These are phyloP conservation scores for Zootoca vivipara DNA, from an alignment of 2,113 vertebrate genomes.

Conservation along the genomic window DNA sequence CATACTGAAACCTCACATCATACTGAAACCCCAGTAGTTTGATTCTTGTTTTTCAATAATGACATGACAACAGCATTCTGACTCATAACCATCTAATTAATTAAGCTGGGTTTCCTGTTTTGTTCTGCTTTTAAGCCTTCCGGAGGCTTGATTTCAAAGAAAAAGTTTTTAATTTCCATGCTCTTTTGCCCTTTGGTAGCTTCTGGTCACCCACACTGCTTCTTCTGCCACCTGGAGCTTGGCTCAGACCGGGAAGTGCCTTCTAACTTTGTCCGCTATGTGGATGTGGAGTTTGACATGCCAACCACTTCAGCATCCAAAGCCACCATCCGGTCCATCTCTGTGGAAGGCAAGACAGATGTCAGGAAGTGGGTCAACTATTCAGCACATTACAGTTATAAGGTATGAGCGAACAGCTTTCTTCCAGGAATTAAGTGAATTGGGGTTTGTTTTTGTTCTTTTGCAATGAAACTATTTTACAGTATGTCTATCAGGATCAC, in stretches of 20 bases:
- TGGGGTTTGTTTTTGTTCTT: background rate
- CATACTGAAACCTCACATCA: background rate
- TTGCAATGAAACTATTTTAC: background rate
- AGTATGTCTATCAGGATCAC: background rate
- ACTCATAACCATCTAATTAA: background rate
- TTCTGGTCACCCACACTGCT: constrained; percentile 88
- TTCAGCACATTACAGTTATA: constrained; percentile 87
- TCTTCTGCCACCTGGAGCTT: constrained; percentile 90
- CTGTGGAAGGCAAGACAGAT: constrained; percentile 79
- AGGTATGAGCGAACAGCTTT: constrained; percentile 73
- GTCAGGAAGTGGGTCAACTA: constrained; percentile 91
- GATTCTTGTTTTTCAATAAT: background rate
- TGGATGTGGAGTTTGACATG: constrained; percentile 89
- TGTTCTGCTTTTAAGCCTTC: background rate
- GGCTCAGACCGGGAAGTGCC: constrained; percentile 90
- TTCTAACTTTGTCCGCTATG: constrained; percentile 76
- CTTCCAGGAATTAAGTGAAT: background rate
- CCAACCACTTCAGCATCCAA: constrained; percentile 86
- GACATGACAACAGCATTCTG: background rate
- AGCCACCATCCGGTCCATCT: constrained; percentile 82
- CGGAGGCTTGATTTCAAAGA: background rate
- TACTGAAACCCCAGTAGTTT: background rate
- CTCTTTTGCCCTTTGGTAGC: constrained; percentile 58
- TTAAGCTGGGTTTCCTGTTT: background rate
- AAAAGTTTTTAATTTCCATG: background rate